Base-by-base conservation (phyloP, 2,888 invertebrate genomes). In the Pseudolycoriella hygida region DNA sequence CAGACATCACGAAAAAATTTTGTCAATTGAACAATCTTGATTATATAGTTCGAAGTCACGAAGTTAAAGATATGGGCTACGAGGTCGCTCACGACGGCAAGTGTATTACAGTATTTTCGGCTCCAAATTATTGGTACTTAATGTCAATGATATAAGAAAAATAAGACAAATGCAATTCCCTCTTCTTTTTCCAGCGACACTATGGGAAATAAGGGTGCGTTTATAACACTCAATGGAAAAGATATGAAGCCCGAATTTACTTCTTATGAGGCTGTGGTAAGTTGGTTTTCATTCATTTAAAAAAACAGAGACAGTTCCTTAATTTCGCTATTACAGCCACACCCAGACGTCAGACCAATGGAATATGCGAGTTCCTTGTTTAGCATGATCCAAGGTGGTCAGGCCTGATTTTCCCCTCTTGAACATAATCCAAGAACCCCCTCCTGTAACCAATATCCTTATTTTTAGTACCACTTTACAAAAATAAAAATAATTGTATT, bases 181-280 rank as follows among this genome's bases (percentile, higher is more conserved):
- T 43, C 32, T 41, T 3, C 42, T 34, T 46, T 43, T 43, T 19
- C 12, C 67, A 93, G 94, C 77, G 96, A 97, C 78, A 88, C 92
- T 47, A 96, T 98, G 90, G 94, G 92, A 57, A 99, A 99, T 71
- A 81, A 85, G 67, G 98, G 97, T 61, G 96, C 98, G 57, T 97
- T 89, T 69, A 94, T 98, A 60, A 93, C 80, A 53, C 76, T 98
- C 62, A 86, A 78, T 51, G 98, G 97, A 49, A 81, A 80, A 62
- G 83, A 89, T 63, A 79, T 97, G 71, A 78, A 74, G 61, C 97
- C 97, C 40, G 77, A 84, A 54, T 94, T 83, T 68, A 85, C 81
- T 46, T 80, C 88, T 4, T 99, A 94, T 65, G 83, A 85, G 62
- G 92, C 93, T 60, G 96, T 92, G 77, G 92, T 93, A 71, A 74